Conservation (phyloP, 1,140 invertebrate genomes). For the honey bee (Apis mellifera) region DNA sequence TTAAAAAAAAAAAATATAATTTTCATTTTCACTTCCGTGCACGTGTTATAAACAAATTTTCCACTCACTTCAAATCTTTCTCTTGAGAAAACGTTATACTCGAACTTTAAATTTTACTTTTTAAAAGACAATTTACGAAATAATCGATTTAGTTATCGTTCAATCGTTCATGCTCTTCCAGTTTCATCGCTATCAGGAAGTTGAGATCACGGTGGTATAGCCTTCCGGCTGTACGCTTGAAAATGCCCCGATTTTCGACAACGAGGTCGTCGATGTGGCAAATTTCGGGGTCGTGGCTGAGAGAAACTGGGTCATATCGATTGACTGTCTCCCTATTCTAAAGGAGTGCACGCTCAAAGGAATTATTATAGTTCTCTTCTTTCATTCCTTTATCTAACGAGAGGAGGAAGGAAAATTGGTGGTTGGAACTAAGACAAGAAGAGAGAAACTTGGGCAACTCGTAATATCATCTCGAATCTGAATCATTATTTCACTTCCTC, state of each 20-base stretch:
- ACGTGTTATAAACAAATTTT: too few species aligned
- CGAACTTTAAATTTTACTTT: background rate
- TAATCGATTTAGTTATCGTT: background rate
- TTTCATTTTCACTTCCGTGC: too few species aligned
- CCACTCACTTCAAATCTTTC: too few species aligned
- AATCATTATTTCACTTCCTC: background rate
- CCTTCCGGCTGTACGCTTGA: constrained; percentile 1
- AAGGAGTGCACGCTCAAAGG: constrained; percentile 24
- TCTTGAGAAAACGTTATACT: too few species aligned
- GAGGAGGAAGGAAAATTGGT: constrained; percentile 19
- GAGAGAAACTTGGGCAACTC: constrained; percentile 2
- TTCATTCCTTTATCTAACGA: constrained; percentile 20
- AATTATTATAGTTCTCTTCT: constrained; percentile 29
- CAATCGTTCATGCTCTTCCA: too few species aligned
- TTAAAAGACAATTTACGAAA: background rate
- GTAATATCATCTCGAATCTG: background rate
- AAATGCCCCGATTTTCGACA: constrained; percentile 46
- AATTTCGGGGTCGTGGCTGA: constrained; percentile 58
- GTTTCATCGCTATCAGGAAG: background rate
- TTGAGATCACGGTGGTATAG: background rate
- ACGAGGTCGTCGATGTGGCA: constrained; percentile 52
- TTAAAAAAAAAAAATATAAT: too few species aligned
- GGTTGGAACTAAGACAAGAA: background rate
- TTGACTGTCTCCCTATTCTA: constrained; percentile 40
- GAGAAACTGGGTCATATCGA: constrained; percentile 65